phyloP scores from a whole-genome alignment of 2,888 invertebrate species.

The Eumacrocentrus americanus region DNA sequence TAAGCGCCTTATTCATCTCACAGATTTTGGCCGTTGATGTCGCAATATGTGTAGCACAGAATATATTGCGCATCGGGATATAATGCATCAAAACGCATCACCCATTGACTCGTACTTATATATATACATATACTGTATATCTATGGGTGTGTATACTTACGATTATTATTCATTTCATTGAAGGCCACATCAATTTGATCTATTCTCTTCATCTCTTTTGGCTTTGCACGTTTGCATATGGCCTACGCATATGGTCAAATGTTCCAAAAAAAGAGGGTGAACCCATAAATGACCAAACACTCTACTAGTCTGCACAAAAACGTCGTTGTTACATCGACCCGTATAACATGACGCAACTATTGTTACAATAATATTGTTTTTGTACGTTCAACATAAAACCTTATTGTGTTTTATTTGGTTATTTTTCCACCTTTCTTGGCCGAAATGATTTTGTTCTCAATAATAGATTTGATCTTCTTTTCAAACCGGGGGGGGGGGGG shows the following conservation, averaged over 20 bases:
- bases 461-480: too few relatives aligned
- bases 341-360: slow-evolving; percentile 19
- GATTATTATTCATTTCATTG: slow-evolving; percentile 5
- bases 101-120: too few relatives aligned
- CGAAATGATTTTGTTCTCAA: background rate
- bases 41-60: too few relatives aligned
- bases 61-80: too few relatives aligned
- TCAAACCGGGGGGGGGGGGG: too few relatives aligned
- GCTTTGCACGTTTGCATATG: slow-evolving; percentile 49
- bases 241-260: slow-evolving; percentile 59
- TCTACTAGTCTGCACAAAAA: slow-evolving; percentile 12
- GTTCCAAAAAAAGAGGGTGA: slow-evolving; percentile 53
- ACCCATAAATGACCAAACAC: slow-evolving; percentile 53
- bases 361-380: slow-evolving; percentile 18
- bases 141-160: slow-evolving; percentile 1
- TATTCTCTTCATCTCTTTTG: slow-evolving; percentile 21
- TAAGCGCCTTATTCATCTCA: too few relatives aligned
- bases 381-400: slow-evolving; percentile 3
- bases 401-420: too few relatives aligned
- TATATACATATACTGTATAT: background rate
- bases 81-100: too few relatives aligned
- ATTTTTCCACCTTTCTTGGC: too few relatives aligned
- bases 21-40: too few relatives aligned
- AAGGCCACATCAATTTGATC: slow-evolving; percentile 26
- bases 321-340: background rate